Evolutionary conservation across 2,113 vertebrate species (phyloP), one percentile per base, ranked within the genome.

Genomic region (Lophotis ruficrista): DNA sequence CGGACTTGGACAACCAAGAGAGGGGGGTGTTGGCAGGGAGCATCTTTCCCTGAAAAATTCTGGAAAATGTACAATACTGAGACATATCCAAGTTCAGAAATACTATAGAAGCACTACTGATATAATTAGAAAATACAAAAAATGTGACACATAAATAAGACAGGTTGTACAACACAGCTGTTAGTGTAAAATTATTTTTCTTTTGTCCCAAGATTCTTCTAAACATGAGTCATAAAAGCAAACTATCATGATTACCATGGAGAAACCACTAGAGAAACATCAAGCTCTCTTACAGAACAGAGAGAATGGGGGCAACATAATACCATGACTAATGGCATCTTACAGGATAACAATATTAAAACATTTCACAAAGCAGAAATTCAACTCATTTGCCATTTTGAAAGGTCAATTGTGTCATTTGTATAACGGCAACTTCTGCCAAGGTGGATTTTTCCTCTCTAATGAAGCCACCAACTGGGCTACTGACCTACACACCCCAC

Each of bases 11-110:
- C 96, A 69, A 98, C 66, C 80, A 98, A 93, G 53, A 90, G 43
- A 72, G 98, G 98, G 4, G 97, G 98, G 10, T 79, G 93, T 8
- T 33, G 43, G 22, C 96, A 92, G 50, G 95, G 93, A 56, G 7
- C 33, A 89, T 98, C 98, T 13, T 96, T 89, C 35, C 98, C 98
- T 13, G 96, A 96, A 56, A 98, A 98, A 30, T 98, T 98, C 98
- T 98, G 87, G 56, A 83, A 97, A 80, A 83, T 3, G 9, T 57
- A 70, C 23, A 94, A 48, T 22, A 75, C 18, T 38, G 37, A 95
- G 54, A 72, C 27, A 80, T 24, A 72, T 4, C 27, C 2, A 20
- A 83, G 47, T 76, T 51, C 3, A 1, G 41, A 84, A 93, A 72
- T 43, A 68, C 28, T 70, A 43, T 0, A 61, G 37, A 87, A 81